These are phyloP conservation scores for Tenrec ecaudatus DNA, from an alignment of 2,113 vertebrate genomes.

Conservation along the genomic window DNA sequence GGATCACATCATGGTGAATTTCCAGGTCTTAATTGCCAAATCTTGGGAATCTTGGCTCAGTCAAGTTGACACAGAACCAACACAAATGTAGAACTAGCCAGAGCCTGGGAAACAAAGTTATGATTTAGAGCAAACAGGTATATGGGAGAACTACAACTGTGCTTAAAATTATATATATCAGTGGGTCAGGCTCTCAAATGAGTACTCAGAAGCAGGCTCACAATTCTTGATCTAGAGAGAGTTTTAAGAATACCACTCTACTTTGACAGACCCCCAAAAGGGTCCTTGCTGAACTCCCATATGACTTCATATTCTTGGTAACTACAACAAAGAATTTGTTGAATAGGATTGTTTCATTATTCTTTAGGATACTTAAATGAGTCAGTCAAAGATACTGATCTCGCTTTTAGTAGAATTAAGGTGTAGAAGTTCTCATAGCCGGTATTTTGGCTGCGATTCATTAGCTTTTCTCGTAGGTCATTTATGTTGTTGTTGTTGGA, in stretches of 20 bases:
- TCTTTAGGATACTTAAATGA: not conserved
- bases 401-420: not conserved
- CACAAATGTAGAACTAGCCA: not conserved
- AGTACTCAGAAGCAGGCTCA: not conserved
- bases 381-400: not conserved
- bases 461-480: not conserved
- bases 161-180: not conserved
- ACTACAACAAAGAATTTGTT: not conserved
- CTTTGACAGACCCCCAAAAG: not conserved
- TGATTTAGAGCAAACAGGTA: not conserved
- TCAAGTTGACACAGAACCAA: no score
- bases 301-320: not conserved
- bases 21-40: no score
- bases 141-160: not conserved
- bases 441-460: not conserved
- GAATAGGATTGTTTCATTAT: not conserved
- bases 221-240: not conserved
- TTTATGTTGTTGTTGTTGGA: not conserved
- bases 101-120: not conserved
- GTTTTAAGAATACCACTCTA: not conserved
- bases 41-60: no score
- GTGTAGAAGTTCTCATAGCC: not conserved
- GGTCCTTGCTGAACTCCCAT: not conserved
- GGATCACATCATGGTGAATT: no score
- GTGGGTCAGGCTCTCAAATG: not conserved